A percentile compares a stretch with the other conserved stretches of the same genome.
Evolutionary conservation across 2,888 invertebrate species (phyloP).

Genomic region (Lasiommata megera): DNA sequence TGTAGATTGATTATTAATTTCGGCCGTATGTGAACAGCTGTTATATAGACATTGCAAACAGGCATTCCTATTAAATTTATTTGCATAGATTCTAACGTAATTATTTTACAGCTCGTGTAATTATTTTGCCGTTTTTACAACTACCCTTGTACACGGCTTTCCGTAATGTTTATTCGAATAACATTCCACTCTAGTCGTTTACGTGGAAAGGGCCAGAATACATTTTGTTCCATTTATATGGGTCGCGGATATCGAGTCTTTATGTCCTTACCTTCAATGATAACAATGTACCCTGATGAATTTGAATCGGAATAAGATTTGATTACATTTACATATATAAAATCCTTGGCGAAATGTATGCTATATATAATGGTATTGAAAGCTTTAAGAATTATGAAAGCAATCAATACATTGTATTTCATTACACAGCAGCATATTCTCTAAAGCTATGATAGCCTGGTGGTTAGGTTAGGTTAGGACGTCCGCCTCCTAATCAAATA

Average conservation of each 20-base stretch:
- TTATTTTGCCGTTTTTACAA: conserved; percentile 65
- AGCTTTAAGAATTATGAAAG: no score
- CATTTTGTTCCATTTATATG: conserved; percentile 72
- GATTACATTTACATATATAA: conserved; percentile 52
- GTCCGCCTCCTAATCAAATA: no score
- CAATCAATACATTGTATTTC: no score
- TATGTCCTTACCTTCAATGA: conserved; percentile 62
- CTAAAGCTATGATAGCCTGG: no score
- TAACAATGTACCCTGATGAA: conserved; percentile 49
- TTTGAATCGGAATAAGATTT: conserved; percentile 50
- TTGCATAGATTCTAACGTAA: no score
- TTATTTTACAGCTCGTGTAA: conserved; percentile 34
- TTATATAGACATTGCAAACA: no score
- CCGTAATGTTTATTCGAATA: conserved; percentile 71
- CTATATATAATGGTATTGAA: neutral
- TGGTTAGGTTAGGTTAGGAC: no score
- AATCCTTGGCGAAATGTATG: conserved; percentile 33
- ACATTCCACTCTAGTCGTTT: conserved; percentile 61
- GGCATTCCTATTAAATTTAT: no score
- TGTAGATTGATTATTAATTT: no score
- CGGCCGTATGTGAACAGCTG: no score
- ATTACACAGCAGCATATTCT: no score
- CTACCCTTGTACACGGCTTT: conserved; percentile 58
- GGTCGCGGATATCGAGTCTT: conserved; percentile 64
- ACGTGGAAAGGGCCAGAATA: conserved; percentile 62